Evolutionary conservation across 2,888 invertebrate genomes (phyloP).

Genomic region (Theristus sp.): DNA sequence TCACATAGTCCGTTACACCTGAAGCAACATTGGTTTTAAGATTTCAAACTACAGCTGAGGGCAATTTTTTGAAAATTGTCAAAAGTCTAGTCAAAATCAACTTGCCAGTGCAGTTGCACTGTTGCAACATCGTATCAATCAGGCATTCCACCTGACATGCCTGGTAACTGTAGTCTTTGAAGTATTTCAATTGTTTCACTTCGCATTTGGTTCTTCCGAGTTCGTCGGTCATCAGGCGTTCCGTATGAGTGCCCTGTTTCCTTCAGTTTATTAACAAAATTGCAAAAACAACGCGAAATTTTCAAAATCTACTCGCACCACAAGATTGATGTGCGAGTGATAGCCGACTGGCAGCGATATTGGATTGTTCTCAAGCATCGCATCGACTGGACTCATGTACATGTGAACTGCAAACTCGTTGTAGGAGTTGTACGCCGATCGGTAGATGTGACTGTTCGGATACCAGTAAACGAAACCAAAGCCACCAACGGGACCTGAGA

Average conservation of each 20-base stretch:
- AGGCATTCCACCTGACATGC: conserved; percentile 5
- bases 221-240: neutral
- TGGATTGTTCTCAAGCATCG: conserved; percentile 1
- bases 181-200: neutral
- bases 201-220: neutral
- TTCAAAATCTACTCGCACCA: neutral
- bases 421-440: conserved; percentile 2
- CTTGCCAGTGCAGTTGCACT: conserved; percentile 2
- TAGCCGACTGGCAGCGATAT: neutral
- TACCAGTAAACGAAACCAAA: conserved; percentile 7
- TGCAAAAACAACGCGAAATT: too few species aligned
- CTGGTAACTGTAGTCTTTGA: conserved; percentile 2
- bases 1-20: neutral
- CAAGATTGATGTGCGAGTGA: neutral
- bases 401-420: conserved; percentile 5
- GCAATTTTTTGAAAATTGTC: neutral
- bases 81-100: too few species aligned
- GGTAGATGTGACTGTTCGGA: conserved; percentile 1
- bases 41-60: neutral
- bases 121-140: neutral
- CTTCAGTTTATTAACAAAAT: too few species aligned
- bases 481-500: conserved; percentile 5
- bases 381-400: conserved; percentile 2
- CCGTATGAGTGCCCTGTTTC: neutral
- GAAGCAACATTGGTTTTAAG: too few species aligned